Evolutionary conservation across 2,888 invertebrate species (phyloP).

Genomic region (Willowsia nigromaculata): DNA sequence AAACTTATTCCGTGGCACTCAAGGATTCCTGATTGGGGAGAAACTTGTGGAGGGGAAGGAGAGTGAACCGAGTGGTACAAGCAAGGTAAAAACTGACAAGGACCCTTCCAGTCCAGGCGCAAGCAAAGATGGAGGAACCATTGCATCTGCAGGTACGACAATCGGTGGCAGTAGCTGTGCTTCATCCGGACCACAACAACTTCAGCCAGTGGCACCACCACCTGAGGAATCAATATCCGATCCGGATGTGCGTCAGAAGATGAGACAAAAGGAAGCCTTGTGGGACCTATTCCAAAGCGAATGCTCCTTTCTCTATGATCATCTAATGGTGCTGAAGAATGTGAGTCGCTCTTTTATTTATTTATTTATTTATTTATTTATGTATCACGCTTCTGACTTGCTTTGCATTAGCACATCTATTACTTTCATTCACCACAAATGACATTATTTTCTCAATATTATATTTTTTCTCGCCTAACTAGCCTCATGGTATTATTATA

Average conservation of each 20-base stretch:
- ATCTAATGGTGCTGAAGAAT: slow-evolving; percentile 84
- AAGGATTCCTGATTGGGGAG: slow-evolving; percentile 75
- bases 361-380: slow-evolving; percentile 12
- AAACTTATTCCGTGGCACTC: slow-evolving; percentile 74
- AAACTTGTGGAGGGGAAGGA: slow-evolving; percentile 76
- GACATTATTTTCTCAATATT: background rate
- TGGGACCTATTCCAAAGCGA: slow-evolving; percentile 85
- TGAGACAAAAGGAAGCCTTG: slow-evolving; percentile 81
- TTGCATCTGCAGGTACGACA: slow-evolving; percentile 27
- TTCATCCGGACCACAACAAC: slow-evolving; percentile 64
- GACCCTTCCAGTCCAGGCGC: slow-evolving; percentile 62
- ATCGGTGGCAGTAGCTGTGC: slow-evolving; percentile 19
- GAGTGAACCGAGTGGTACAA: slow-evolving; percentile 27
- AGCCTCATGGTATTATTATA: too few species aligned
- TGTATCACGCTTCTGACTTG: background rate
- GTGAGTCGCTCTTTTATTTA: slow-evolving; percentile 81
- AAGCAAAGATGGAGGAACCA: slow-evolving; percentile 32
- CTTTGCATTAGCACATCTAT: background rate
- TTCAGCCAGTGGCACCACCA: slow-evolving; percentile 44
- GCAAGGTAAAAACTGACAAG: slow-evolving; percentile 77
- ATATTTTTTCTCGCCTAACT: background rate
- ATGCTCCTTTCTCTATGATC: slow-evolving; percentile 84
- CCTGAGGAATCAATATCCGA: slow-evolving; percentile 72
- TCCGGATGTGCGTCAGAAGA: slow-evolving; percentile 75
- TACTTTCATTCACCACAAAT: background rate